Evolutionary conservation across 2,888 invertebrate genomes (phyloP), one percentile per base, ranked within the genome.

Genomic region (Lymantria dispar): DNA sequence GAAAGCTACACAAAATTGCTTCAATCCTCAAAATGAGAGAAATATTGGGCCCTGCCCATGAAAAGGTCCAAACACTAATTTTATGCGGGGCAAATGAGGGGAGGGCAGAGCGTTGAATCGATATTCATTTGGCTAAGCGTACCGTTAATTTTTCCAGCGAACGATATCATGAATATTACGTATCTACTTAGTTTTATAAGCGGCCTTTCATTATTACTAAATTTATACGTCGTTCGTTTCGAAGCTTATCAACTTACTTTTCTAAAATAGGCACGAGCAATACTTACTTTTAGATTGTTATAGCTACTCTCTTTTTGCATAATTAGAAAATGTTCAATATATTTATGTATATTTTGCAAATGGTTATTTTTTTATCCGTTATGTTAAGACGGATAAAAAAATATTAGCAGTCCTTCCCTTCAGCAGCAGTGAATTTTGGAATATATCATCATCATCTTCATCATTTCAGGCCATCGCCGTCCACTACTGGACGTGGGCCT

Each of bases 51-150:
- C 71, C 76, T 74, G 75, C 74, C 75, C 80, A 77, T 79, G 78
- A 69, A 82, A 83, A 83, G 83, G 84, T 79, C 74, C 81, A 76
- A 74, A 83, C 76, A 84, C 85, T 86, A 89, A 89, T 88, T 85
- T 86, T 85, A 88, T 89, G 83, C 87, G 81, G 85, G 78, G 83
- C 76, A 83, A 88, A 89, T 84, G 84, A 87, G 84, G 69, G 74
- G 77, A 72, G 75, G 79, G 76, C 72, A 71, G 69, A 74, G 65
- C 77, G 75, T 69, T 68, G 68, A 84, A 87, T 87, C 86, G 85
- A 87, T 86, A 84, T 85, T 86, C 85, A 85, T 87, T 87, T 83
- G 74, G 78, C 74, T 81, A 81, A 84, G 73, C 80, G 78, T 76
- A 80, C 76, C 82, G 78, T 81, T 85, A 82, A 84, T 84, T 80